These are phyloP conservation scores for Homalodisca vitripennis DNA, from an alignment of 1,140 invertebrate species.

Conservation along the genomic window DNA sequence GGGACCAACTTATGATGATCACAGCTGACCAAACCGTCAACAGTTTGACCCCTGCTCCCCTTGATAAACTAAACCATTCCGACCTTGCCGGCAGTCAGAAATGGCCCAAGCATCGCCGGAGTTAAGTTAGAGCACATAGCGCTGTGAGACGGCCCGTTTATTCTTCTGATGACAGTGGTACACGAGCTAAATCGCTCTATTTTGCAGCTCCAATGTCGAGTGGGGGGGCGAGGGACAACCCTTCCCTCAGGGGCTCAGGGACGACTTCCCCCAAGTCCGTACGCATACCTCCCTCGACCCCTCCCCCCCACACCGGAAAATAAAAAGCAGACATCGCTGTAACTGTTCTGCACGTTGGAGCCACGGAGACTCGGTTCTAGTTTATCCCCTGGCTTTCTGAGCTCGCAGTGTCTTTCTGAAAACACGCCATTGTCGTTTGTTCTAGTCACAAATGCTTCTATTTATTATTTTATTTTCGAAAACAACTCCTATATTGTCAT, in stretches of 20 bases:
- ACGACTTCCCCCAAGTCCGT: no score
- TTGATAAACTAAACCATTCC: no score
- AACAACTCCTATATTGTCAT: no score
- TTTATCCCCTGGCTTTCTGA: constrained; percentile 14
- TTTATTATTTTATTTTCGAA: no score
- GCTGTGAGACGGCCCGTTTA: neutral
- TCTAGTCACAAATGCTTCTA: no score
- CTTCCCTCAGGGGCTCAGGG: neutral
- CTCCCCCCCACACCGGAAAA: constrained; percentile 10
- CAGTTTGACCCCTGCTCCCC: no score
- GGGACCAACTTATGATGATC: no score
- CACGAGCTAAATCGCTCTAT: constrained; percentile 14
- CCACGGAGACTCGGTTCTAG: neutral
- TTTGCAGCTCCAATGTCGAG: neutral
- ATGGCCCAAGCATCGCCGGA: neutral
- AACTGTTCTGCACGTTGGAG: neutral
- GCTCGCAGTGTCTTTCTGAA: no score
- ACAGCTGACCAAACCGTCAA: no score
- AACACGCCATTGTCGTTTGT: no score
- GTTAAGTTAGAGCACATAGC: neutral
- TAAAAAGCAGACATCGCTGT: constrained; percentile 19
- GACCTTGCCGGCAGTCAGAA: no score
- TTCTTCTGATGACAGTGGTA: neutral
- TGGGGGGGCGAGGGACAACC: neutral
- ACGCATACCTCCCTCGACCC: no score